Percentiles rank a stretch among this genome's conserved stretches.
These are phyloP conservation scores for Mythimna ferrago DNA, from an alignment of 2,888 invertebrate species.

Conservation along the genomic window DNA sequence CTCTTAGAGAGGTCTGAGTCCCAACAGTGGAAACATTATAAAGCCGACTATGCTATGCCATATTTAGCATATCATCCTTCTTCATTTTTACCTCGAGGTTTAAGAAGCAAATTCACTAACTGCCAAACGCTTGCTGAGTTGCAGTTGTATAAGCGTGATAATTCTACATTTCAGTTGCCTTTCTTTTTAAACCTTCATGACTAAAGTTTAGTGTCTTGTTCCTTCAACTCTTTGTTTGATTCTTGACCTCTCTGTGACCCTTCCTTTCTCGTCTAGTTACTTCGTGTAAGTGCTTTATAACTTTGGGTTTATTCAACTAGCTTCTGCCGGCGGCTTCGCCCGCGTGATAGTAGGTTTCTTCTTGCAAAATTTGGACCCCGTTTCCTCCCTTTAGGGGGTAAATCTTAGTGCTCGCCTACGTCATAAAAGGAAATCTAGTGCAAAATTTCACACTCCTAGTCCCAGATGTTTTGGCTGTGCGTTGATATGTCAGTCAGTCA, in stretches of 20 bases:
- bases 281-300: background rate
- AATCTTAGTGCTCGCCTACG: no score
- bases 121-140: background rate
- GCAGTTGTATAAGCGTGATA: background rate
- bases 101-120: background rate
- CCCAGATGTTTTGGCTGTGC: no score
- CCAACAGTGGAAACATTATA: no score
- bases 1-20: no score
- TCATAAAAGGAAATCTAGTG: no score
- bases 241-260: background rate
- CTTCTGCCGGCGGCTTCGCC: no score
- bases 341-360: no score
- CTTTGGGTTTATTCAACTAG: background rate
- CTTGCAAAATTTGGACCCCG: no score
- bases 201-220: background rate
- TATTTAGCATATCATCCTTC: background rate
- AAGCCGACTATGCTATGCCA: no score
- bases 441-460: no score
- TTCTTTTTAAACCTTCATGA: background rate
- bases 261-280: background rate
- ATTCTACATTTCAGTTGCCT: background rate
- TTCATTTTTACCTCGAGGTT: background rate
- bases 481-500: no score
- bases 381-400: no score
- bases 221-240: background rate